phyloP scores from a whole-genome alignment of 2,797 vertebrate genomes.

The Hyperoplus immaculatus region DNA sequence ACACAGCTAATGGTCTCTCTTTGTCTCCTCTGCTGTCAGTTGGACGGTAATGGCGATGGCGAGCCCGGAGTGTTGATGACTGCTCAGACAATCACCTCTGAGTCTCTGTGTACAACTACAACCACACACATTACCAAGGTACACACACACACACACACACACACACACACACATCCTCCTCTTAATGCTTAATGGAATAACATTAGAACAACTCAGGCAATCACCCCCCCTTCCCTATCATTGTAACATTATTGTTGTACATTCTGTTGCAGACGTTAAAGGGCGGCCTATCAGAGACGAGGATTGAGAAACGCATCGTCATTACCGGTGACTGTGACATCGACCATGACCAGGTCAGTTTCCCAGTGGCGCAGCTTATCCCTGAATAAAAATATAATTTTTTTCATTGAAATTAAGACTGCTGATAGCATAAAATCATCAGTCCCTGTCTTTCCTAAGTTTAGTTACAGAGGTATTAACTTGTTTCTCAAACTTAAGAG shows the following conservation, averaged over 20 bases:
- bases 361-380: background rate
- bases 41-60: conserved; percentile 89
- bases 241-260: background rate
- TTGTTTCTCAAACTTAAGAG: background rate
- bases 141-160: conserved; percentile 57
- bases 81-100: conserved; percentile 97
- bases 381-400: background rate
- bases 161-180: background rate
- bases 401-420: background rate
- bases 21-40: conserved; percentile 73
- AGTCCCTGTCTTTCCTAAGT: background rate
- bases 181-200: background rate
- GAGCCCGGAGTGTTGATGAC: conserved; percentile 94
- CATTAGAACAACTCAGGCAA: background rate
- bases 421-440: background rate
- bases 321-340: conserved; percentile 98
- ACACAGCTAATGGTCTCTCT: conserved; percentile 1
- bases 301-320: conserved; percentile 99
- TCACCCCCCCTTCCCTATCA: background rate
- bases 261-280: conserved; percentile 90
- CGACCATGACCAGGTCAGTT: conserved; percentile 96
- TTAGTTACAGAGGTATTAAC: background rate
- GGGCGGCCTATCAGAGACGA: conserved; percentile 97
- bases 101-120: conserved; percentile 96
- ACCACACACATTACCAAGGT: conserved; percentile 99